Conservation (phyloP, 35 echinoderm and acorn worm genomes). For the Hemicentrotus pulcherrimus region DNA sequence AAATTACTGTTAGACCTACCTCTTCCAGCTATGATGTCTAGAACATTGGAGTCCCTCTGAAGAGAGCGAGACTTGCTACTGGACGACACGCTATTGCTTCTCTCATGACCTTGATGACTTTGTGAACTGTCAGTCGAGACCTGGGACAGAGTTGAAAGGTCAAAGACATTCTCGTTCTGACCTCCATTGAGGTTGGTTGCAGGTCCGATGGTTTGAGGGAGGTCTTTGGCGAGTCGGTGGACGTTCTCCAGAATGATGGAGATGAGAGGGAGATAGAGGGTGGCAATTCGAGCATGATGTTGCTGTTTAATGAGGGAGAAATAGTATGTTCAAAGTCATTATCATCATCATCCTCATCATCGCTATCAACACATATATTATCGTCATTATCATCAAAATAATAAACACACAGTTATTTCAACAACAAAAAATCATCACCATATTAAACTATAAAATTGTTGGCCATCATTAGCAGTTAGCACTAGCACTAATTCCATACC, state of each 20-base stretch:
- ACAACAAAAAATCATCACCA: background rate
- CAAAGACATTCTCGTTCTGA: slow-evolving; percentile 30
- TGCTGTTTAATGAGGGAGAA: slow-evolving; percentile 50
- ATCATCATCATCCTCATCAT: background rate
- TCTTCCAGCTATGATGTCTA: slow-evolving; percentile 94
- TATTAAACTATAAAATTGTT: background rate
- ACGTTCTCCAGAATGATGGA: slow-evolving; percentile 95
- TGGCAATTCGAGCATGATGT: slow-evolving; percentile 85
- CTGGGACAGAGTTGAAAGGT: slow-evolving; percentile 33
- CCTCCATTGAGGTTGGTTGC: slow-evolving; percentile 40
- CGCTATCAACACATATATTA: background rate
- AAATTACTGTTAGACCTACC: slow-evolving; percentile 51
- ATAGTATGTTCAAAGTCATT: background rate
- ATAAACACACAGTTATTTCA: background rate
- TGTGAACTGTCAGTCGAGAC: slow-evolving; percentile 30
- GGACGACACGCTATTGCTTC: slow-evolving; percentile 69
- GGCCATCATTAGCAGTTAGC: too few relatives aligned
- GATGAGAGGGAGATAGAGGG: slow-evolving; percentile 91
- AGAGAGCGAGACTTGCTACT: slow-evolving; percentile 69
- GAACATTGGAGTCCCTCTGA: slow-evolving; percentile 78
- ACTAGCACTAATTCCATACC: background rate
- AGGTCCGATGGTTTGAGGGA: slow-evolving; percentile 50
- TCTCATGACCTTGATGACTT: slow-evolving; percentile 55
- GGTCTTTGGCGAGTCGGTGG: slow-evolving; percentile 70
- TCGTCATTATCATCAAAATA: background rate